Conservation (phyloP, 92 coral and sea anemone species). For the Paragorgia papillata region DNA sequence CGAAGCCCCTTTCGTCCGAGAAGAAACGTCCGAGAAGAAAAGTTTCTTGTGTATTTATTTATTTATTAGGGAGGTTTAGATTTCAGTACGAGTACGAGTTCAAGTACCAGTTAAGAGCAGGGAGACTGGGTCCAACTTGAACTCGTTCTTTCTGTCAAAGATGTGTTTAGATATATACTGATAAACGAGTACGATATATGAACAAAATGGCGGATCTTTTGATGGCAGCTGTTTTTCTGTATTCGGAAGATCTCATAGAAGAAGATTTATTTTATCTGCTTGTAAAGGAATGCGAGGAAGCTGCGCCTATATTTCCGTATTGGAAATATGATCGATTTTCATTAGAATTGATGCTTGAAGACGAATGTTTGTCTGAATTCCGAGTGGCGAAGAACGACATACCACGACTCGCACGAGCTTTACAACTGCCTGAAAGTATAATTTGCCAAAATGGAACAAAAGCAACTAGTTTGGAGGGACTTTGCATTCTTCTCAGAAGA, state of each 20-base stretch:
- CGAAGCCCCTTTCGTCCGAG: no score
- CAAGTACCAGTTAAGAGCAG: no score
- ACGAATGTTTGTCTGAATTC: conserved; percentile 27
- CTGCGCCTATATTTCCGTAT: conserved; percentile 5
- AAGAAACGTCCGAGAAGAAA: no score
- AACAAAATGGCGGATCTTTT: no score
- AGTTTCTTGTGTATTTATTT: no score
- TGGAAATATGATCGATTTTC: conserved; percentile 21
- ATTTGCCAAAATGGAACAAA: background rate
- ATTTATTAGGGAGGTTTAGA: no score
- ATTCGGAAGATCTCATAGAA: background rate
- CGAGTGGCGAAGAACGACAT: conserved; percentile 17
- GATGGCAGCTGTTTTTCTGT: background rate
- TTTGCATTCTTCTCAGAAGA: conserved; percentile 7
- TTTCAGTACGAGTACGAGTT: no score
- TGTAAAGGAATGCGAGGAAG: background rate
- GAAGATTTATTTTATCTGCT: conserved; percentile 20
- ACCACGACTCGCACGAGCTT: background rate
- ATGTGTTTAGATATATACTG: no score
- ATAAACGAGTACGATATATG: no score
- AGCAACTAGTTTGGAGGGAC: conserved; percentile 13
- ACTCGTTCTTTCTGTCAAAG: no score
- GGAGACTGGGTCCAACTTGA: no score
- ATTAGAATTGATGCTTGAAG: conserved; percentile 16
- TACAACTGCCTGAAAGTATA: conserved; percentile 1